phyloP scores from a whole-genome alignment of 2,888 invertebrate genomes.

The Arctia plantaginis region DNA sequence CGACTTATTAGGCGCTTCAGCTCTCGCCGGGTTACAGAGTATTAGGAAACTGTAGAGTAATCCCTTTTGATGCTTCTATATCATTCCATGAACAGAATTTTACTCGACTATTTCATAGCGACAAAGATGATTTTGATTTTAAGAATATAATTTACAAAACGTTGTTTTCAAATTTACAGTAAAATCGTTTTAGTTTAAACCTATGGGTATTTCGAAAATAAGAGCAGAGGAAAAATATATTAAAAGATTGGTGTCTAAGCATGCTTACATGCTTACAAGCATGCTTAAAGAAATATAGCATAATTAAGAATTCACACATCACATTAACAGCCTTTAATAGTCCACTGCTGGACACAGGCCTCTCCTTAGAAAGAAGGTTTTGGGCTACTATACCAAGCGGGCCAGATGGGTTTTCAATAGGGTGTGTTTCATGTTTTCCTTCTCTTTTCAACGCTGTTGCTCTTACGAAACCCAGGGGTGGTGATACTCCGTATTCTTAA shows the following conservation, averaged over 20 bases:
- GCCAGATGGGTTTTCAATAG: too few species aligned
- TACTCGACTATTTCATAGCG: not conserved
- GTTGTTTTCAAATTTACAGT: not conserved
- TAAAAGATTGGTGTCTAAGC: constrained; percentile 4
- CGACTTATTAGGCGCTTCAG: constrained; percentile 69
- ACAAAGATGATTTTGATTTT: not conserved
- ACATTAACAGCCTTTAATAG: too few species aligned
- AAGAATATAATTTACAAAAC: not conserved
- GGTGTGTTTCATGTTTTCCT: too few species aligned
- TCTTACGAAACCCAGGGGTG: too few species aligned
- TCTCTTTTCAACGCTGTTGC: too few species aligned
- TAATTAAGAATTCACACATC: too few species aligned
- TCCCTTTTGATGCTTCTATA: constrained; percentile 18
- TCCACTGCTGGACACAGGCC: too few species aligned
- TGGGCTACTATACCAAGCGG: too few species aligned
- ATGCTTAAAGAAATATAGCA: too few species aligned
- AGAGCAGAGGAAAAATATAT: not conserved
- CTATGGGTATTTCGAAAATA: not conserved
- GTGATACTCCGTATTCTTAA: too few species aligned
- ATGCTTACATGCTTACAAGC: not conserved
- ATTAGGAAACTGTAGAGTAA: constrained; percentile 37
- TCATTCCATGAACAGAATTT: constrained; percentile 7
- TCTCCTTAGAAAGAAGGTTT: too few species aligned
- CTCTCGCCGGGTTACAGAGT: constrained; percentile 40
- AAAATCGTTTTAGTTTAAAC: not conserved